Evolutionary conservation across 1,140 invertebrate species (phyloP), one percentile per base, ranked within the genome.

Genomic region (Drosophila kanapiae): DNA sequence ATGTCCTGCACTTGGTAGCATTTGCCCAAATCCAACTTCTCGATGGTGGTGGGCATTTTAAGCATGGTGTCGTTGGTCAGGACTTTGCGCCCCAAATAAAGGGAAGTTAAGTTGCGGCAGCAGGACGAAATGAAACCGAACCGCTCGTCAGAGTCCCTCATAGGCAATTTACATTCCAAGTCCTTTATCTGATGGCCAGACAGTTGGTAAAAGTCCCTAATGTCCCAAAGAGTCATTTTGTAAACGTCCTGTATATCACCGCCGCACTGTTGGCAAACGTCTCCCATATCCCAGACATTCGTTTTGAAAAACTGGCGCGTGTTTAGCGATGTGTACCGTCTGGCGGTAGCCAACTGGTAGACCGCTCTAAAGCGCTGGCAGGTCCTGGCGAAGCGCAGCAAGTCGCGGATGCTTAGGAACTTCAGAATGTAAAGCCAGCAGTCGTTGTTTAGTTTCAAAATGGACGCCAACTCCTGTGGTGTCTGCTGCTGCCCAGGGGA

Each of bases 151-250:
- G 14, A 8, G 6, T 63, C 49, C 8, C 7, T 31, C 51, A 54
- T 18, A 18, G 51, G 51, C 16, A 37, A 23, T 16, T 23, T 3
- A 6, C 51, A 54, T 38, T 63, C 49, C 5, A 58, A 29, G n/a
- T 18, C 27, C 38, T 60, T 38, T 1, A 91, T 58, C 43, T 78
- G 33, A 0, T 8, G 0, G 1, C 90, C 90, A 0, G 75, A 82
- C 2, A 90, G 37, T 1, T 37, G 27, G 47, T 91, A 86, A 33
- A 84, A 91, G 6, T 83, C 75, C 0, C 65, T 77, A 8, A 84
- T 47, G 13, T 91, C 82, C 84, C 90, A 91, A 6, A 77, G 31
- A 0, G 88, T 91, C 67, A 91, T 37, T 0, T 14, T 8, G 4
- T 48, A n/a, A 4, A 91, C n/a, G 10, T 51, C 48, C 31, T 51